Conservation (phyloP, 1,140 invertebrate genomes). For the Maniola jurtina region DNA sequence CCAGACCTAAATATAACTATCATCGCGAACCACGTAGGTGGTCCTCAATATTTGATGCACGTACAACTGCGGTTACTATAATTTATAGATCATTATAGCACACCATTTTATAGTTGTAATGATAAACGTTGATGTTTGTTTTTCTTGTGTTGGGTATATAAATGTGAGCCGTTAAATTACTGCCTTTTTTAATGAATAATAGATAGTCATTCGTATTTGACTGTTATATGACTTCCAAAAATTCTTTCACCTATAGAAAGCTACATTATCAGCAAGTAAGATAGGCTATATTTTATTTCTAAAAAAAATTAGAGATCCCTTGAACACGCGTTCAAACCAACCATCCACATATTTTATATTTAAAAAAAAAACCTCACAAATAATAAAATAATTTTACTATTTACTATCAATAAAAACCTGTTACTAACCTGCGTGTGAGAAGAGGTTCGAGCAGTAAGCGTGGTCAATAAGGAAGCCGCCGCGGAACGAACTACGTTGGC, state of each 20-base stretch:
- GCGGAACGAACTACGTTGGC: constrained; percentile 58
- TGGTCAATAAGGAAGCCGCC: constrained; percentile 47
- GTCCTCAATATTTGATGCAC: constrained; percentile 42
- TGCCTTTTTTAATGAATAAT: too few relatives aligned
- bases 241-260: too few relatives aligned
- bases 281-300: too few relatives aligned
- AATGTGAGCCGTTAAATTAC: background rate
- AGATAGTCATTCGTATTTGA: too few relatives aligned
- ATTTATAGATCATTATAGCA: constrained; percentile 41
- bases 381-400: background rate
- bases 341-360: too few relatives aligned
- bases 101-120: constrained; percentile 27
- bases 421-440: constrained; percentile 52
- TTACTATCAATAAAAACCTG: background rate
- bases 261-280: too few relatives aligned
- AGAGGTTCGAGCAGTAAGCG: constrained; percentile 44
- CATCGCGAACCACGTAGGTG: constrained; percentile 35
- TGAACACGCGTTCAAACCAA: too few relatives aligned
- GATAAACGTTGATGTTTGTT: constrained; percentile 22
- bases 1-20: constrained; percentile 23
- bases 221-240: too few relatives aligned
- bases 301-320: too few relatives aligned
- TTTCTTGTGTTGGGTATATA: background rate
- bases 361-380: background rate
- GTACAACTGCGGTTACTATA: constrained; percentile 39